Base-by-base conservation (phyloP, 2,888 invertebrate species). In the Cantharis flavilabris region DNA sequence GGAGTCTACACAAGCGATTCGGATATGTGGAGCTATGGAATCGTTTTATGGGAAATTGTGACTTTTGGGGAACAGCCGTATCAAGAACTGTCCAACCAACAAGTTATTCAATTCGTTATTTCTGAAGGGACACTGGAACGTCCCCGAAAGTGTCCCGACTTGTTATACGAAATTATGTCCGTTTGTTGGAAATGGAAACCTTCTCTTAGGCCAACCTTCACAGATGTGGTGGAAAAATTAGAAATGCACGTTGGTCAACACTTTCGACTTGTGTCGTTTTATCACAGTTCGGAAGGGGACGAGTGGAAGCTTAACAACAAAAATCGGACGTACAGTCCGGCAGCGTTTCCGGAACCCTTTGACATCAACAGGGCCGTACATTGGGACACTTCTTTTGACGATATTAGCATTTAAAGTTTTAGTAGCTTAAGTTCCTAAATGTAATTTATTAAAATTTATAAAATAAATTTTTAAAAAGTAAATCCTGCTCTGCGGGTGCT, bases 41-140 rank as follows among this genome's bases (percentile, higher is more conserved):
- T 94, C 13, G 93, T 94, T 7, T 86, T 96, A 18, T 96, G 94
- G 92, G 95, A 95, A 86, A 94, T 96, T 89, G 87, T 85, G 2
- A 95, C 94, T 0, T 88, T 95, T 70, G 95, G 93, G 2, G 93
- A 93, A 79, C 94, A 94, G 84, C 95, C 95, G 0, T 95, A 95
- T 85, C 93, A 93, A 85, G 92, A 91, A 0, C 85, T 90, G 74
- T 86, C 92, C 62, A 94, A 94, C 87, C 93, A 94, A 80, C 89
- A 91, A 79, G 91, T 93, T 7, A 86, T 93, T 14, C 87, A 89
- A 63, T 90, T 90, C 81, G 92, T 93, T 0, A 88, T 90, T 13
- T 89, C 89, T 16, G 91, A 91, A 64, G 90, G 91, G 0, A 89
- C 90, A 9, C 89, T 95, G 84, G 90, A 90, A 63, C 88, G 90